Evolutionary conservation across 23 tunicate species (phyloP).

Genomic region (Clavelina lepadiformis): DNA sequence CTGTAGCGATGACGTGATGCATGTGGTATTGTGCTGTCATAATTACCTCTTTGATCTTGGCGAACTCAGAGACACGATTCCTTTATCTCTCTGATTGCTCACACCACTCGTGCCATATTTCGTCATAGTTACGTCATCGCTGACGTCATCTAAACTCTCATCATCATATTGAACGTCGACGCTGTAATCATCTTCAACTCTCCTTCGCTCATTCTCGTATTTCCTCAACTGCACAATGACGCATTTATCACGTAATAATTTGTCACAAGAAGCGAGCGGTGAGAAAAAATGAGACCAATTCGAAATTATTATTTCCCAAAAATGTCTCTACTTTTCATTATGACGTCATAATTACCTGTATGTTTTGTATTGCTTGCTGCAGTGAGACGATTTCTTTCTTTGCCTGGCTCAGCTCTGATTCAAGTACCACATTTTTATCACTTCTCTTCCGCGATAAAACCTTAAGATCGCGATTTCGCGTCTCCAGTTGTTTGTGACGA

Average conservation of each 20-base stretch:
- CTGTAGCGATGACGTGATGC: no score
- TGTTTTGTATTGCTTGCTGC: conserved; percentile 67
- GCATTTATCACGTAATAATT: no score
- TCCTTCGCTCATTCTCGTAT: conserved; percentile 51
- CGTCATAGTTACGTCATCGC: not conserved
- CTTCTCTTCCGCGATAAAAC: conserved; percentile 11
- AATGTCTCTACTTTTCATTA: no score
- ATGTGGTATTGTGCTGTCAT: no score
- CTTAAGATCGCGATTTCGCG: conserved; percentile 25
- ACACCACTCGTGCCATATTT: no score
- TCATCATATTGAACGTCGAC: conserved; percentile 34
- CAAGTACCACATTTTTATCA: conserved; percentile 15
- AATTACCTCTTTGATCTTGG: no score
- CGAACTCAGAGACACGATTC: no score
- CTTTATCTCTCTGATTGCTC: no score
- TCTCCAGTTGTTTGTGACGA: conserved; percentile 44
- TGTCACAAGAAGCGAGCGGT: no score
- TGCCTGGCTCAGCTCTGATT: conserved; percentile 33
- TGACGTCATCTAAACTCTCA: not conserved
- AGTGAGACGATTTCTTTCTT: conserved; percentile 66
- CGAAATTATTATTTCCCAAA: no score
- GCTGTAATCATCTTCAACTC: conserved; percentile 51
- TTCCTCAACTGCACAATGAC: conserved; percentile 50
- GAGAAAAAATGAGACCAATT: no score
- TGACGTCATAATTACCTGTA: conserved; percentile 76